Conservation (phyloP, 2,113 vertebrate genomes). For the Synchiropus splendidus region DNA sequence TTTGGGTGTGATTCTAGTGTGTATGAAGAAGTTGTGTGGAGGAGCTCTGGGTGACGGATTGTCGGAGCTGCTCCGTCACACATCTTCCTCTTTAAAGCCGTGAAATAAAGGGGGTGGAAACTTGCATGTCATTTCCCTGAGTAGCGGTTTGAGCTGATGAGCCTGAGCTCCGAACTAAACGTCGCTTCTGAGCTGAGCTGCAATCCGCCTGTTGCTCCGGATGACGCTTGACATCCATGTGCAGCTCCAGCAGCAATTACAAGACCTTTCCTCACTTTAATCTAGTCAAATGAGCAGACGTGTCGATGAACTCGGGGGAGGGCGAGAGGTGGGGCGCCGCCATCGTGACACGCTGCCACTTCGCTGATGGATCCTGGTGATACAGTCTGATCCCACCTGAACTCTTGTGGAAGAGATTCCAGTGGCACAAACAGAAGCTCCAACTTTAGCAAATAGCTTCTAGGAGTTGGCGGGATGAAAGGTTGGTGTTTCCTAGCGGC, state of each 20-base stretch:
- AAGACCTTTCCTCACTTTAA: constrained; percentile 41
- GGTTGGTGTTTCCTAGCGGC: neutral
- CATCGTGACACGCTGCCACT: constrained; percentile 11
- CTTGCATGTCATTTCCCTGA: no score
- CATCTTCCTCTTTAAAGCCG: no score
- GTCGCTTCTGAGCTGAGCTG: constrained; percentile 38
- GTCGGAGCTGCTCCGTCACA: no score
- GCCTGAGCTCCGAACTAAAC: constrained; percentile 33
- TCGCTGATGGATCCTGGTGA: constrained; percentile 35
- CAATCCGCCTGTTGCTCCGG: constrained; percentile 53
- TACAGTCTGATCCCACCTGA: constrained; percentile 29
- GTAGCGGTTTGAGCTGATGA: constrained; percentile 3
- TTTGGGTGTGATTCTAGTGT: no score
- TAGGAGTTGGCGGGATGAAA: constrained; percentile 3
- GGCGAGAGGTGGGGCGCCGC: neutral
- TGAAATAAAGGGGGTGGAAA: no score
- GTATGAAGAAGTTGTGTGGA: no score
- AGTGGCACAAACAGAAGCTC: neutral
- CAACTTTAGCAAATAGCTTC: constrained; percentile 16
- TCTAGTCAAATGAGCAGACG: constrained; percentile 54
- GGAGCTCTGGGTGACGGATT: no score
- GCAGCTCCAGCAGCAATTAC: constrained; percentile 52
- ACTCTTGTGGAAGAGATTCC: constrained; percentile 20
- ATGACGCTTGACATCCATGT: constrained; percentile 7
- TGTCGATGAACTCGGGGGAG: constrained; percentile 52